Percentiles rank a stretch among this genome's conserved stretches.
These are phyloP conservation scores for Todus mexicanus DNA, from an alignment of 2,797 vertebrate species.

Conservation along the genomic window DNA sequence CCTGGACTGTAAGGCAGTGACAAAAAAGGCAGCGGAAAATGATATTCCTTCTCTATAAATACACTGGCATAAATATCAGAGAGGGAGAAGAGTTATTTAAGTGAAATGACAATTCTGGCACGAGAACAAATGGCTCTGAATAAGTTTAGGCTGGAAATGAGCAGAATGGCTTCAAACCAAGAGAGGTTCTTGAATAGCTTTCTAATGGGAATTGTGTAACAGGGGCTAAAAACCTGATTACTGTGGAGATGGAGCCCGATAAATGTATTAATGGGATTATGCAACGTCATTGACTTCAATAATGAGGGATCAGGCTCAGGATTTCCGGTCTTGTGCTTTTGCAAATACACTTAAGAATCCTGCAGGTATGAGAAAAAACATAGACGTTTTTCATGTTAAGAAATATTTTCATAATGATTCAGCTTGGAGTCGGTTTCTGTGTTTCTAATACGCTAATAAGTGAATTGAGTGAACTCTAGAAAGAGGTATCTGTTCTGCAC, in stretches of 20 bases:
- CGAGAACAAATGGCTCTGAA: constrained; percentile 32
- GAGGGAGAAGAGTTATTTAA: constrained; percentile 9
- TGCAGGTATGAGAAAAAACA: background rate
- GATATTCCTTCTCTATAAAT: constrained; percentile 24
- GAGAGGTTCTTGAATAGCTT: background rate
- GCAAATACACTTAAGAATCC: background rate
- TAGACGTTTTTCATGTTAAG: background rate
- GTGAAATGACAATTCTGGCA: constrained; percentile 35
- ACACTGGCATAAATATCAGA: background rate
- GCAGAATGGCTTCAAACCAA: background rate
- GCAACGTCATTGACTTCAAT: background rate
- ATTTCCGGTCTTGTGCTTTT: background rate
- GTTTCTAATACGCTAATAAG: background rate
- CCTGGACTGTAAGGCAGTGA: background rate
- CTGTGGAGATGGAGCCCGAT: constrained; percentile 25
- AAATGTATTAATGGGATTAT: constrained; percentile 38
- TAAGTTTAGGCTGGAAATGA: constrained; percentile 37
- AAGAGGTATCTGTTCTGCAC: background rate
- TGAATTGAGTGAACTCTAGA: background rate
- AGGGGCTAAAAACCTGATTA: constrained; percentile 21
- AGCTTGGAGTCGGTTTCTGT: background rate
- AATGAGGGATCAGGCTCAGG: constrained; percentile 14
- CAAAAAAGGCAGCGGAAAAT: constrained; percentile 15
- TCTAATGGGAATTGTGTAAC: background rate
- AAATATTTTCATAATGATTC: background rate